Conservation (phyloP, 1,140 invertebrate genomes). For the Solen grandis region DNA sequence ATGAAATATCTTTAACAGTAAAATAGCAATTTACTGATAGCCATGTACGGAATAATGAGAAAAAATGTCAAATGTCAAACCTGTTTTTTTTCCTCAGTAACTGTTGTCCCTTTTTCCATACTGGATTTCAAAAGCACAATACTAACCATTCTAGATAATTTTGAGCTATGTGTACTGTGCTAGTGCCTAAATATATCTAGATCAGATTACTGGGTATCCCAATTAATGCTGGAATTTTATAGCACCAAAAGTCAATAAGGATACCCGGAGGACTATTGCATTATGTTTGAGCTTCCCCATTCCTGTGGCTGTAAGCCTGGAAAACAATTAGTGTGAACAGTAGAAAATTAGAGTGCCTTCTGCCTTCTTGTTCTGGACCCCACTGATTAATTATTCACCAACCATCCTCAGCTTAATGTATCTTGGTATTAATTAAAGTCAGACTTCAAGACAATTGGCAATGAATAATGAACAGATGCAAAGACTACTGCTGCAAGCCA, state of each 20-base stretch:
- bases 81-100: constrained; percentile 1
- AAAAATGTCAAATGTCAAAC: constrained; percentile 9
- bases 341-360: constrained; percentile 4
- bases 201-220: not conserved
- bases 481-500: not conserved
- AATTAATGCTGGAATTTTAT: constrained; percentile 45
- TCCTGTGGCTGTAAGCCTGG: constrained; percentile 14
- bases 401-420: constrained; percentile 20
- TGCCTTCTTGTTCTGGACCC: constrained; percentile 23
- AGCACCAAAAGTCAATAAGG: constrained; percentile 42
- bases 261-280: constrained; percentile 43
- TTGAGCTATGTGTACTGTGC: constrained; percentile 1
- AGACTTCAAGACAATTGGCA: constrained; percentile 22
- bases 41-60: too few relatives aligned
- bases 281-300: constrained; percentile 46
- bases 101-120: constrained; percentile 16
- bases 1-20: too few relatives aligned
- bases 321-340: constrained; percentile 33
- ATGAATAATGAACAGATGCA: constrained; percentile 39
- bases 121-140: not conserved
- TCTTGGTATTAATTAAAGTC: constrained; percentile 51
- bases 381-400: constrained; percentile 40
- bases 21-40: too few relatives aligned
- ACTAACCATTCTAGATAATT: constrained; percentile 13
- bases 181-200: constrained; percentile 13